Percentiles rank a stretch among this genome's conserved stretches.
Evolutionary conservation across 2,888 invertebrate genomes (phyloP).

Genomic region (Leucophenga maculata): DNA sequence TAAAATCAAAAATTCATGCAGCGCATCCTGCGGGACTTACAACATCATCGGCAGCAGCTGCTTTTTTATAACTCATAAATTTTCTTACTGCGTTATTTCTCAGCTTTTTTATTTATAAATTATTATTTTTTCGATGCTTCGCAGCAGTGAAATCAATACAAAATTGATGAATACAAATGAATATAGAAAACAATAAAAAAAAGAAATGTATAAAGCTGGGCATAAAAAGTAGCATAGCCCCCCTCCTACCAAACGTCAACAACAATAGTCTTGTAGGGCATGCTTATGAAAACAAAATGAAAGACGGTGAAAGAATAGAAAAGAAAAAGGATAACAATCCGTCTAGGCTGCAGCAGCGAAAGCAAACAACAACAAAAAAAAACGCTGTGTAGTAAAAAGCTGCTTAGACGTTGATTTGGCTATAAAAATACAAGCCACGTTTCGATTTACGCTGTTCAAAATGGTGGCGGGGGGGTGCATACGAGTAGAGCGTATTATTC

Average conservation of each 20-base stretch:
- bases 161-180: conserved; percentile 66
- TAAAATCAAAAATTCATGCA: conserved; percentile 2
- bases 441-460: background rate
- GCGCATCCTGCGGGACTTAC: background rate
- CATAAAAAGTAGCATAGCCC: conserved; percentile 41
- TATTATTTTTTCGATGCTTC: conserved; percentile 32
- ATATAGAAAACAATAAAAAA: conserved; percentile 65
- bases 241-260: background rate
- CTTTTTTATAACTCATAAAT: conserved; percentile 63
- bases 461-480: too few relatives aligned
- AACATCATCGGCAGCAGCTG: conserved; percentile 45
- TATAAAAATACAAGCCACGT: conserved; percentile 61
- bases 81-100: conserved; percentile 28
- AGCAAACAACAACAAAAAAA: too few relatives aligned
- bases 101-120: conserved; percentile 47
- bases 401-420: conserved; percentile 54
- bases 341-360: background rate
- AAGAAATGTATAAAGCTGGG: conserved; percentile 55
- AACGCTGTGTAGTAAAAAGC: conserved; percentile 5
- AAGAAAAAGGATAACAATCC: conserved; percentile 16
- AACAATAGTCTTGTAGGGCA: background rate
- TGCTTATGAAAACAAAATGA: conserved; percentile 15
- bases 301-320: background rate
- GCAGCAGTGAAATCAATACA: conserved; percentile 52
- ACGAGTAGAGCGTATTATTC: too few relatives aligned